phyloP scores from a whole-genome alignment of 1,140 invertebrate species.

The Drosophila sproati region DNA sequence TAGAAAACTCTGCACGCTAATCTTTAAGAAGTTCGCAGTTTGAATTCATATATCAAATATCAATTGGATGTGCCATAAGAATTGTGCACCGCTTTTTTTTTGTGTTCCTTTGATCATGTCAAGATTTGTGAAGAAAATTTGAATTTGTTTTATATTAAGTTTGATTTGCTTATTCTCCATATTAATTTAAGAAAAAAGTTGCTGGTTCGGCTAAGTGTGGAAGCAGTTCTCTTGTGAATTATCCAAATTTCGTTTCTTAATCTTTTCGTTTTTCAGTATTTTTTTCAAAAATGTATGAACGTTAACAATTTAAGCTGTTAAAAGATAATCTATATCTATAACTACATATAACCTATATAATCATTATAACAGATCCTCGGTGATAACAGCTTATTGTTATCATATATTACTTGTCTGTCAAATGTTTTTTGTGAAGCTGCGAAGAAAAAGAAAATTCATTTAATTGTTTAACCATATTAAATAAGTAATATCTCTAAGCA shows the following conservation, averaged over 20 bases:
- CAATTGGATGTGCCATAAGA: not conserved
- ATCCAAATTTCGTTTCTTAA: not conserved
- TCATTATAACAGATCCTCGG: not conserved
- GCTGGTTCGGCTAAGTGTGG: not conserved
- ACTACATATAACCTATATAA: not conserved
- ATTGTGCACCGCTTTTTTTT: not conserved
- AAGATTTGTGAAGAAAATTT: constrained; percentile 2
- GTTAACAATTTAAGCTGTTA: not conserved
- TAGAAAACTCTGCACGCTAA: not conserved
- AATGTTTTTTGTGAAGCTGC: constrained; percentile 6
- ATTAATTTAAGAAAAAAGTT: constrained; percentile 25
- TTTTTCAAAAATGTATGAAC: constrained; percentile 1
- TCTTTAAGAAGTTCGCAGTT: not conserved
- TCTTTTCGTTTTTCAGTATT: not conserved
- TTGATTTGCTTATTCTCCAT: constrained; percentile 1
- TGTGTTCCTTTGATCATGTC: not conserved
- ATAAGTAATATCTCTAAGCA: not conserved
- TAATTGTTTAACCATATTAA: constrained; percentile 9
- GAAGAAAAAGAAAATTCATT: constrained; percentile 16
- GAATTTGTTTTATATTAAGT: constrained; percentile 4
- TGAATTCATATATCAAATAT: not conserved
- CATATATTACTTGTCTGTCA: constrained; percentile 5
- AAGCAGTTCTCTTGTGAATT: not conserved
- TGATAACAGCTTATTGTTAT: not conserved
- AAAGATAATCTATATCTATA: not conserved